phyloP scores from a whole-genome alignment of 2,113 vertebrate species.

The Megalops atlanticus region DNA sequence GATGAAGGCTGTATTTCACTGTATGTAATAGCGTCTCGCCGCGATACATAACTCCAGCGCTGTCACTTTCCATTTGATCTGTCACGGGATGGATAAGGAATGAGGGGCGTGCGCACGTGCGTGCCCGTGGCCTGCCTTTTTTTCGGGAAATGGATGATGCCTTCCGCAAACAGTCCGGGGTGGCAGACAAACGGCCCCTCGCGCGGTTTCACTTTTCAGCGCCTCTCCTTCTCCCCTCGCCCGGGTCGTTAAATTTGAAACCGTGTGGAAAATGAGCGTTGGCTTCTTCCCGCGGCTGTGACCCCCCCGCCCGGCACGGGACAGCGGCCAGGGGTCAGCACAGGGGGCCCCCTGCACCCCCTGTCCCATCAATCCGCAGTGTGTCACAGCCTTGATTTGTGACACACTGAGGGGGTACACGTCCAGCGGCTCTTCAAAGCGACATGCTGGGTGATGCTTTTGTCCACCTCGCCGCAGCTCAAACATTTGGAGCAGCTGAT shows the following conservation, averaged over 20 bases:
- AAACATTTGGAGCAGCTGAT: no score
- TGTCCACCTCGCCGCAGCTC: no score
- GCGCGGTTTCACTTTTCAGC: constrained; percentile 39
- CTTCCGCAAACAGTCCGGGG: constrained; percentile 45
- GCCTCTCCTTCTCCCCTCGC: no score
- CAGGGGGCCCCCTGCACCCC: neutral
- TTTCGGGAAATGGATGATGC: constrained; percentile 25
- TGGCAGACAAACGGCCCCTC: constrained; percentile 39
- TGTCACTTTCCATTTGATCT: constrained; percentile 52
- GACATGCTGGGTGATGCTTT: no score
- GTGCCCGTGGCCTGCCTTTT: no score
- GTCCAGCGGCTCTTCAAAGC: neutral
- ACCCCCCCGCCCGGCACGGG: neutral
- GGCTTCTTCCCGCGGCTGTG: neutral
- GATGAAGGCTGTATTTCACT: constrained; percentile 40
- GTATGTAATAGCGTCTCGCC: constrained; percentile 36
- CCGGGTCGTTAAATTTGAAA: constrained; percentile 40
- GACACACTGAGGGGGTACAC: neutral
- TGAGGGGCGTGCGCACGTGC: no score
- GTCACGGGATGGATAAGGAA: constrained; percentile 43
- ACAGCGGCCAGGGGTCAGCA: neutral
- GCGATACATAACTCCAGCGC: constrained; percentile 43
- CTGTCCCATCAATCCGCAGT: neutral
- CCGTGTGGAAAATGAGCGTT: constrained; percentile 41
- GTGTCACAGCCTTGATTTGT: neutral